phyloP scores from a whole-genome alignment of 2,113 vertebrate genomes.

The Sarotherodon lohbergeri region DNA sequence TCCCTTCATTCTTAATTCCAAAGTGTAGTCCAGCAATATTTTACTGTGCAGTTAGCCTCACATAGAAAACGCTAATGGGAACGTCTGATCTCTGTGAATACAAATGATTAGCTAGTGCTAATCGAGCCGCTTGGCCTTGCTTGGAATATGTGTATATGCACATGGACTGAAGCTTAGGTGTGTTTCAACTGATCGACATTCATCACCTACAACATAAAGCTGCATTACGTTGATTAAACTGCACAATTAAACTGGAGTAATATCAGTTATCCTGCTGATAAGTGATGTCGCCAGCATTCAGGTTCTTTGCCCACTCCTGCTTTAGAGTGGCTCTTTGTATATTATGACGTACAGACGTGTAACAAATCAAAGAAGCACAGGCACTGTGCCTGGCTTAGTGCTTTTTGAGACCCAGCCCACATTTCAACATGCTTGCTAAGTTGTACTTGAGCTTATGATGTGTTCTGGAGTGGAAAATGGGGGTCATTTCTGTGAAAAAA shows the following conservation, averaged over 20 bases:
- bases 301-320: background rate
- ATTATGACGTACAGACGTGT: background rate
- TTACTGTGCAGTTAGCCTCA: background rate
- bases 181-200: background rate
- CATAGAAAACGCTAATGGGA: background rate
- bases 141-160: background rate
- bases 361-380: background rate
- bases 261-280: background rate
- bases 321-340: background rate
- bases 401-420: background rate
- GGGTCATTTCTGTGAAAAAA: background rate
- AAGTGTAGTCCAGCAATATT: background rate
- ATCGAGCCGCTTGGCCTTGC: background rate
- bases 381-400: background rate
- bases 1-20: background rate
- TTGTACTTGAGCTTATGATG: background rate
- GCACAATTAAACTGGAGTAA: background rate
- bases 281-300: background rate
- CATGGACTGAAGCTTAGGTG: background rate
- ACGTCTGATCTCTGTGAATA: constrained; percentile 15
- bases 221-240: background rate
- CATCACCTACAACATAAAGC: background rate
- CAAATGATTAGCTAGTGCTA: background rate
- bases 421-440: background rate
- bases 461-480: background rate